Conservation (phyloP, 2,888 invertebrate species). For the Drosophila rellima region DNA sequence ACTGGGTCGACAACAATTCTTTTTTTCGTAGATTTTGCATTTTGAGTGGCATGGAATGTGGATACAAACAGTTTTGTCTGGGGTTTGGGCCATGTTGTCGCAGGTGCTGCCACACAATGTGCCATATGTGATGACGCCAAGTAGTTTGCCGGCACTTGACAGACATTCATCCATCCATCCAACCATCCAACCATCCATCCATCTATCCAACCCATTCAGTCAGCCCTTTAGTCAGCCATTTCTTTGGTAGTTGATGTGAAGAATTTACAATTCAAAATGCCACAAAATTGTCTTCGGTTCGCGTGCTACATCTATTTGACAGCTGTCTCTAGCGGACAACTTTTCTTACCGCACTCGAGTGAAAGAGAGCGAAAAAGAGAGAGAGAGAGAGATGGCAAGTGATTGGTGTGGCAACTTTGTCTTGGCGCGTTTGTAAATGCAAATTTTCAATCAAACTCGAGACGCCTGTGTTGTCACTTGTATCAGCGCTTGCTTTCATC, state of each 20-base stretch:
- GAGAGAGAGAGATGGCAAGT: not conserved
- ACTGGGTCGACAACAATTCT: conserved; percentile 38
- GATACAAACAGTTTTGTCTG: conserved; percentile 52
- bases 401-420: conserved; percentile 37
- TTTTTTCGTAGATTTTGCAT: conserved; percentile 71
- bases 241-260: conserved; percentile 53
- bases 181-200: conserved; percentile 19
- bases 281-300: conserved; percentile 71
- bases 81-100: conserved; percentile 63
- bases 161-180: conserved; percentile 45
- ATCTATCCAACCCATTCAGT: conserved; percentile 28
- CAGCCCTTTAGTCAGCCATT: conserved; percentile 49
- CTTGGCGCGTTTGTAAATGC: conserved; percentile 63
- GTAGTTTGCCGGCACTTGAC: conserved; percentile 69
- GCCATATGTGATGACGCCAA: conserved; percentile 64
- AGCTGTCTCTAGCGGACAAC: conserved; percentile 68
- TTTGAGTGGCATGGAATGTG: conserved; percentile 63
- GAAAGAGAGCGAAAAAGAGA: not conserved
- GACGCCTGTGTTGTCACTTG: conserved; percentile 59
- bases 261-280: conserved; percentile 81
- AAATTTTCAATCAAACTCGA: conserved; percentile 75
- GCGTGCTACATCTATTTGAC: conserved; percentile 73
- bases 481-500: conserved; percentile 58
- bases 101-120: conserved; percentile 62
- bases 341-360: conserved; percentile 50